A percentile compares a stretch with the other conserved stretches of the same genome.
Conservation (phyloP, 2,888 invertebrate species). For the Coelopa pilipes region DNA sequence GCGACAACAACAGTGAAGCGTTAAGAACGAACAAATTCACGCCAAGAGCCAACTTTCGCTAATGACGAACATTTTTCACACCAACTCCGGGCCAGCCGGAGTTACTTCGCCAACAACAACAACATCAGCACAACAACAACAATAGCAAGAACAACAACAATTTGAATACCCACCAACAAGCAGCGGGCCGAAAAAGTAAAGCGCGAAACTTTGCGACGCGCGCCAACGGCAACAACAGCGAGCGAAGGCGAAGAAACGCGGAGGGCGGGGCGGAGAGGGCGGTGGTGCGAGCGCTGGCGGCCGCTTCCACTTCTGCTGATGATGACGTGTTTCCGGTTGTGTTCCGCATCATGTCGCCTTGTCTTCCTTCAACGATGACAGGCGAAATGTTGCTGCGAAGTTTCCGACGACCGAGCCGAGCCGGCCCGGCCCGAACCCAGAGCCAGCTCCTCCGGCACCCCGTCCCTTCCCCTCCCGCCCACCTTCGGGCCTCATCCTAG, state of each 20-base stretch:
- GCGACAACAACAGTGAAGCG: too few species aligned
- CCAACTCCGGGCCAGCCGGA: constrained; percentile 18
- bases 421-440: not conserved
- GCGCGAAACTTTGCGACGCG: too few species aligned
- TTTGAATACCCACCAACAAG: too few species aligned
- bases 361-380: constrained; percentile 35
- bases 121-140: not conserved
- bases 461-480: not conserved
- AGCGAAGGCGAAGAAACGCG: not conserved
- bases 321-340: constrained; percentile 41
- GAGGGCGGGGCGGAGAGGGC: not conserved
- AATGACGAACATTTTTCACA: constrained; percentile 39
- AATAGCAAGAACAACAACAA: constrained; percentile 11
- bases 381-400: constrained; percentile 2
- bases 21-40: constrained; percentile 4
- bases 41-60: constrained; percentile 23
- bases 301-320: constrained; percentile 22
- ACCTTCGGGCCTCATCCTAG: constrained; percentile 11
- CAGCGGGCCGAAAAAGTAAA: too few species aligned
- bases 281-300: too few species aligned
- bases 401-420: not conserved
- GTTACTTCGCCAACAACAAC: not conserved
- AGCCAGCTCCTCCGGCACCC: too few species aligned
- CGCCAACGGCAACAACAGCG: too few species aligned
- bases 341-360: constrained; percentile 39